Conservation (phyloP, 2,113 vertebrate genomes). For the Gallinago undulata region DNA sequence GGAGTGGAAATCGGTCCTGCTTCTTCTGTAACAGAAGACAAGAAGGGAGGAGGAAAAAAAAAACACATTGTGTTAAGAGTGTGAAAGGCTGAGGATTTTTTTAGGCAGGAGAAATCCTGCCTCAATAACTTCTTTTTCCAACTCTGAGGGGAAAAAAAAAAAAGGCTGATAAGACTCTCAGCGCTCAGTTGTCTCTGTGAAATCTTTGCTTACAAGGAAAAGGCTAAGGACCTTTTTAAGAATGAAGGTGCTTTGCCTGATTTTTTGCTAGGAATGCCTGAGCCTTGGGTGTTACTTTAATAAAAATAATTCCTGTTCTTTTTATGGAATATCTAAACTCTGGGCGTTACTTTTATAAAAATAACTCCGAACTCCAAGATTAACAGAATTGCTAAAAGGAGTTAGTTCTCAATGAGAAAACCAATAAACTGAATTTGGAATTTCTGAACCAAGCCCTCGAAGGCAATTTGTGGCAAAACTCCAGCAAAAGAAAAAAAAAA, state of each 20-base stretch:
- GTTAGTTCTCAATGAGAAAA: slow-evolving; percentile 33
- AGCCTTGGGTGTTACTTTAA: slow-evolving; percentile 61
- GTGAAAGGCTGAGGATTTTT: background rate
- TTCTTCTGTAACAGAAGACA: background rate
- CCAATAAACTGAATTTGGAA: slow-evolving; percentile 52
- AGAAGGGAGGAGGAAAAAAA: background rate
- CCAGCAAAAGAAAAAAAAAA: background rate
- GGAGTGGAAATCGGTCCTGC: background rate
- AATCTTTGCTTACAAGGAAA: background rate
- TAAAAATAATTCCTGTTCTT: slow-evolving; percentile 60
- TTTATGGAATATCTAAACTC: slow-evolving; percentile 32
- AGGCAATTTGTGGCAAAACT: slow-evolving; percentile 40
- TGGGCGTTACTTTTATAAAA: slow-evolving; percentile 65
- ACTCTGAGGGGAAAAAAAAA: background rate
- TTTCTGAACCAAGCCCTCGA: slow-evolving; percentile 63
- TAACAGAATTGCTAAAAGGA: slow-evolving; percentile 54
- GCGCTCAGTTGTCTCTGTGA: background rate
- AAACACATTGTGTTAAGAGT: fast-evolving
- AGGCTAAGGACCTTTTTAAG: slow-evolving; percentile 13
- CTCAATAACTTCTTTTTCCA: background rate
- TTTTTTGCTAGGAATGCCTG: slow-evolving; percentile 30
- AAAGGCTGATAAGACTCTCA: background rate
- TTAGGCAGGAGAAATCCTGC: background rate
- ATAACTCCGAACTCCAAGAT: slow-evolving; percentile 55
- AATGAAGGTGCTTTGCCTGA: slow-evolving; percentile 22